phyloP scores from a whole-genome alignment of 64 coral and sea anemone species.

The Actinia equina region DNA sequence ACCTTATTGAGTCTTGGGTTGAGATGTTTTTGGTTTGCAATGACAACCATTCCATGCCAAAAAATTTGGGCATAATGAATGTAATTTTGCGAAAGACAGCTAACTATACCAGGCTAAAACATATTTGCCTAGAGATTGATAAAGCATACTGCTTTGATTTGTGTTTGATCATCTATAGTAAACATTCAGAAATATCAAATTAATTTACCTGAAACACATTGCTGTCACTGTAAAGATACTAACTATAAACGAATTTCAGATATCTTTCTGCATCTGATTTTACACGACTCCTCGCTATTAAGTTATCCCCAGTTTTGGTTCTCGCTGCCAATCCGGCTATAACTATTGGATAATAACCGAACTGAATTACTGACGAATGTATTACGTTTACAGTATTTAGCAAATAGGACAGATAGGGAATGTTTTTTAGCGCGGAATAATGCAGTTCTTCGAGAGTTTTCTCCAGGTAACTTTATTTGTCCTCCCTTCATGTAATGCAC shows the following conservation, averaged over 20 bases:
- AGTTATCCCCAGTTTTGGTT: no score
- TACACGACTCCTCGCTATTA: no score
- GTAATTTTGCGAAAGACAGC: background rate
- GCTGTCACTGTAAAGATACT: background rate
- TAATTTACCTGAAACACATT: background rate
- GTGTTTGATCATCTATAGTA: background rate
- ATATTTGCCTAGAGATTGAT: background rate
- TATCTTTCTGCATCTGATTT: background rate
- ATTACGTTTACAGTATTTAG: background rate
- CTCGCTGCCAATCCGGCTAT: no score
- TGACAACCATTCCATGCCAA: background rate
- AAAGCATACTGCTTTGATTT: background rate
- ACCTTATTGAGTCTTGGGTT: no score
- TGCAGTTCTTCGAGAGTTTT: no score
- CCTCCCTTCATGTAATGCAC: no score
- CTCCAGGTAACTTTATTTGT: background rate
- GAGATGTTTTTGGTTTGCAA: background rate
- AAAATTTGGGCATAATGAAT: background rate
- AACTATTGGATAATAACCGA: no score
- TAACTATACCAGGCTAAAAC: background rate
- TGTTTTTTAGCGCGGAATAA: no score
- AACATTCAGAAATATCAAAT: background rate
- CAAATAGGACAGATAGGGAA: background rate
- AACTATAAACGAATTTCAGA: background rate
- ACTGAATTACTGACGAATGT: background rate